Base-by-base conservation (phyloP, 2,113 vertebrate genomes). In the Coptodon rendalli region DNA sequence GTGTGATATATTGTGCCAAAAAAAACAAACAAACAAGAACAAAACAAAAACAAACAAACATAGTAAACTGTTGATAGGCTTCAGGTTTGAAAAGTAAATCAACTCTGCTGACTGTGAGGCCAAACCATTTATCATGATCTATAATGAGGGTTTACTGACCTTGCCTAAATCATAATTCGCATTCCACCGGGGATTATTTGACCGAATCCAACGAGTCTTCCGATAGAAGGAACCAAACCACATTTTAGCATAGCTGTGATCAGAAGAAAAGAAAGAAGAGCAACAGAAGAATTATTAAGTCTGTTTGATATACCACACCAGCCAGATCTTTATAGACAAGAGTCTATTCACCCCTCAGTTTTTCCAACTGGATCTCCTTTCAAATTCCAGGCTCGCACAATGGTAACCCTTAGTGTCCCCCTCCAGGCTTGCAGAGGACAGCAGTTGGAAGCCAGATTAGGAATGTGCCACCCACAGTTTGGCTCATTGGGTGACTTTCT, bases 241-340 rank as follows among this genome's bases (percentile, higher is more conserved):
- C 27, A 93, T 80, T n/a, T 52, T 79, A 7, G 9, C 92, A 63
- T 82, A 93, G 36, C 88, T 92, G 84, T 80, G 16, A 73, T 43
- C 3, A 9, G 7, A 9, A 45, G n/a, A 54, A 56, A 17, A 61
- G 14, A 83, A 54, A 61, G 8, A 31, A 17, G 57, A 61, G 14
- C 27, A 34, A 31, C 57, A 61, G 14, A 61, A 31, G 14, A 61
- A 61, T 31, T 17, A 59, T 17, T 61, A 31, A 31, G 27, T 31
- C 14, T 61, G 27, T 14, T 61, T 61, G 29, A 31, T 61, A 61
- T 31, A 31, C 57, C 5, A 31, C 14, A 9, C 16, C 50, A n/a
- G 50, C 5, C 57, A 61, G 13, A 61, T 16, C 27, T 31, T 61
- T 31, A 61, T 61, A 29, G 27, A 61, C 8, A 16, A 29, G 29